Conservation (phyloP, 2,797 vertebrate species). For the Intellagama lesueurii region DNA sequence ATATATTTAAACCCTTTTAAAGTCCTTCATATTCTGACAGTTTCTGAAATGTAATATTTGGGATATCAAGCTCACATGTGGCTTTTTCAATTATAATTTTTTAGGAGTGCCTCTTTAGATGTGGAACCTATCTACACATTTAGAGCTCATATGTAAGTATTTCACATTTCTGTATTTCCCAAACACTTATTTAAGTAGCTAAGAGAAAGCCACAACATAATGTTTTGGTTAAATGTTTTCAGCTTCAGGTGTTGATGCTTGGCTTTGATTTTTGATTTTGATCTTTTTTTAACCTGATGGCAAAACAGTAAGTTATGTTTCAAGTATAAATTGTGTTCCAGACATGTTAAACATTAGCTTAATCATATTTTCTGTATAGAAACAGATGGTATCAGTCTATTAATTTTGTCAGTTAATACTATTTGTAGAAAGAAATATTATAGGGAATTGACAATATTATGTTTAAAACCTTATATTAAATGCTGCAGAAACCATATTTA, state of each 20-base stretch:
- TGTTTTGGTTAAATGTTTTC: background rate
- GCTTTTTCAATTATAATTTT: no score
- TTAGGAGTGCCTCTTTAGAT: constrained; percentile 98
- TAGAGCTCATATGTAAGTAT: constrained; percentile 95
- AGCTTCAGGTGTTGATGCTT: background rate
- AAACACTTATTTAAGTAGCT: constrained; percentile 11
- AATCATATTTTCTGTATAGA: background rate
- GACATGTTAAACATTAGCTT: background rate
- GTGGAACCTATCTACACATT: constrained; percentile 99
- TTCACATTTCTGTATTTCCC: constrained; percentile 33
- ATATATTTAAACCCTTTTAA: constrained; percentile 60
- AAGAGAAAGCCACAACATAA: background rate
- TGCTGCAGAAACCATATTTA: background rate
- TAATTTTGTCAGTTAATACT: no score
- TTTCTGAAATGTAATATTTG: background rate
- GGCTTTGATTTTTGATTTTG: constrained; percentile 6
- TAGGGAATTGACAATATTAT: background rate
- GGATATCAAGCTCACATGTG: constrained; percentile 1
- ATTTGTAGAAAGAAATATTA: background rate
- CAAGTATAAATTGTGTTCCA: background rate
- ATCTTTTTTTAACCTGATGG: background rate
- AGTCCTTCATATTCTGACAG: constrained; percentile 12
- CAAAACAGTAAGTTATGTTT: background rate
- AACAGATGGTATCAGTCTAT: background rate
- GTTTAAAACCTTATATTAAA: background rate